These are phyloP conservation scores for Clarias laeviceps DNA, from an alignment of 2,797 vertebrate genomes.

Conservation along the genomic window DNA sequence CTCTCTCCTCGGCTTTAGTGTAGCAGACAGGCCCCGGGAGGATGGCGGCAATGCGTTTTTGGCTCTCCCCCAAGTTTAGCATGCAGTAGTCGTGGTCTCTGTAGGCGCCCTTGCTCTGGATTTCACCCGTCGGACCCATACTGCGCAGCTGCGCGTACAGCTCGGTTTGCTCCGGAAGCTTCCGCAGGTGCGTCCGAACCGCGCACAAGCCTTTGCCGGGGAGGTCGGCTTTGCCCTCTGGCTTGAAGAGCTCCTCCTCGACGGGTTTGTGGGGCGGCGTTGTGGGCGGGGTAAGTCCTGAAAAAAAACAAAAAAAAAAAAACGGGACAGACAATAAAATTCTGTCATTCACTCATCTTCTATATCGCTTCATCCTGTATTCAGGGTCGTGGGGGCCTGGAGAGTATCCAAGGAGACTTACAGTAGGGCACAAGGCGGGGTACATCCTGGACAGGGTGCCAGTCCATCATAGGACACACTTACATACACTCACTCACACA, in stretches of 20 bases:
- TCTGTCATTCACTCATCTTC: too few species aligned
- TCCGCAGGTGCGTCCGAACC: constrained; percentile 73
- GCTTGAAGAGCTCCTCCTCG: constrained; percentile 94
- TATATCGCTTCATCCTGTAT: too few species aligned
- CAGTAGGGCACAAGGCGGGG: too few species aligned
- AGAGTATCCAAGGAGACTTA: too few species aligned
- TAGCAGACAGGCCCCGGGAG: constrained; percentile 55
- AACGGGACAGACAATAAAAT: too few species aligned
- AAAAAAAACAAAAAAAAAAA: constrained; percentile 31
- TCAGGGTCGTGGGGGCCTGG: too few species aligned
- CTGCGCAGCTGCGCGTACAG: constrained; percentile 90
- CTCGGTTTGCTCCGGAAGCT: constrained; percentile 91
- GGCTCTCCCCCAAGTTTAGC: constrained; percentile 72
- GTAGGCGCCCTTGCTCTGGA: constrained; percentile 71
- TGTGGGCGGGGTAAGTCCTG: constrained; percentile 96
- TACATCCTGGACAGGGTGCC: too few species aligned
- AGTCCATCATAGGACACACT: too few species aligned
- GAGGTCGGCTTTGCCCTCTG: constrained; percentile 77
- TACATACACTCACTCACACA: too few species aligned
- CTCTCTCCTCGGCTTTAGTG: constrained; percentile 39
- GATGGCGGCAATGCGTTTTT: constrained; percentile 67
- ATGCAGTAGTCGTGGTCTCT: constrained; percentile 98
- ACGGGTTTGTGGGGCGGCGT: constrained; percentile 94
- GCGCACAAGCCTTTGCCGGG: constrained; percentile 60
- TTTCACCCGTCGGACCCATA: constrained; percentile 68